Conservation (phyloP, 1,140 invertebrate species). For the Drosophila takahashii region DNA sequence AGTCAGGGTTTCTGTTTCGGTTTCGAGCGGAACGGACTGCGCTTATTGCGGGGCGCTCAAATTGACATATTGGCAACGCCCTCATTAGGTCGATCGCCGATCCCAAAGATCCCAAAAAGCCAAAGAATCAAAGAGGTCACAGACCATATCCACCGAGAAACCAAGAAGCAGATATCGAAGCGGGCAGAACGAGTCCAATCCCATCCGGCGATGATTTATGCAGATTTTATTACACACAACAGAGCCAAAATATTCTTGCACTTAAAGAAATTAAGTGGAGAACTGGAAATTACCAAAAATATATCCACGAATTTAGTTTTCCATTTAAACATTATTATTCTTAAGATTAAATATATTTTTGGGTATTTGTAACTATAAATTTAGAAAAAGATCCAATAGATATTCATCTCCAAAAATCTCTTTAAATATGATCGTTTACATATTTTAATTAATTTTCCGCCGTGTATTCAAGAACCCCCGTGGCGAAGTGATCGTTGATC, state of each 20-base stretch:
- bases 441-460: constrained; percentile 5
- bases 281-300: too few species aligned
- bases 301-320: too few species aligned
- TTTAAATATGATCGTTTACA: too few species aligned
- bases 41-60: constrained; percentile 34
- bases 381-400: too few species aligned
- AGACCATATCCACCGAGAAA: not conserved
- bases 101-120: constrained; percentile 5
- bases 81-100: constrained; percentile 45
- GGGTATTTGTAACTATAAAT: too few species aligned
- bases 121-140: constrained; percentile 13
- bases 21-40: constrained; percentile 27
- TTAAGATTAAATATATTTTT: too few species aligned
- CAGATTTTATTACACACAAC: constrained; percentile 50
- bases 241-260: constrained; percentile 15
- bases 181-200: constrained; percentile 5
- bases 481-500: constrained; percentile 13
- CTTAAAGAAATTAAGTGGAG: not conserved
- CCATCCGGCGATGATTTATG: constrained; percentile 48
- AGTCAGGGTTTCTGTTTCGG: not conserved
- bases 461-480: constrained; percentile 4
- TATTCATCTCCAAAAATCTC: too few species aligned
- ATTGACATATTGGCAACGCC: constrained; percentile 79
- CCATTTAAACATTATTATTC: too few species aligned
- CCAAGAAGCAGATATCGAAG: not conserved